Base-by-base conservation (phyloP, 2,113 vertebrate species). In the Megaleporinus macrocephalus region DNA sequence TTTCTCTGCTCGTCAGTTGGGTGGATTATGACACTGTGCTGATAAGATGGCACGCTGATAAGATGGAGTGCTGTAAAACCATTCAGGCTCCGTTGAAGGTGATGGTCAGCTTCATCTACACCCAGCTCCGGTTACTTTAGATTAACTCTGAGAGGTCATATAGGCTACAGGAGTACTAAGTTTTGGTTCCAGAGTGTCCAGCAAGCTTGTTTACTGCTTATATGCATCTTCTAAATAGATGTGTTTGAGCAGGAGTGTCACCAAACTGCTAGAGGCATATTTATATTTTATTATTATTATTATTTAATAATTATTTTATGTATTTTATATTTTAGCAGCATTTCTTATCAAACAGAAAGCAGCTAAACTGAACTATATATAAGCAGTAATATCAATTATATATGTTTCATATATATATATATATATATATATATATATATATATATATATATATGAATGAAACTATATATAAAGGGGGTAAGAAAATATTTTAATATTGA, bases 1-100 rank as follows among this genome's bases (percentile, higher is more conserved):
- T 73, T 66, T 83, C 65, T 81, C 71, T 85, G 44, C 82, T 78
- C 68, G 83, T 85, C 85, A 86, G 80, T 91, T 87, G 85, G 87
- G 87, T 89, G 83, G 57, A 78, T 85, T 85, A 69, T 80, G 36
- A 36, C 3, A 36, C 36, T 36, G 7, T 36, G 36, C 7, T 36
- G 79, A 7, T 7, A n/a, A 24, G 24, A 36, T 20, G 24, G 41
- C 26, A 24, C 5, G 71, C 47, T 26, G 29, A 36, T 1, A 10
- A 10, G 24, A 22, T 1, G 12, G 47, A 15, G 12, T 20, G 51
- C 18, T 36, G 47, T 29, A 55, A 30, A 55, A 1, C 44, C 53
- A 0, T 24, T 59, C 13, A 75, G 55, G 24, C 20, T 22, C 5
- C 22, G 22, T 47, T 33, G n/a, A 62, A 30, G 7, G 7, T 30